Evolutionary conservation across 1,140 invertebrate genomes (phyloP), one percentile per base, ranked within the genome.

Genomic region (Armadillidium nasatum): DNA sequence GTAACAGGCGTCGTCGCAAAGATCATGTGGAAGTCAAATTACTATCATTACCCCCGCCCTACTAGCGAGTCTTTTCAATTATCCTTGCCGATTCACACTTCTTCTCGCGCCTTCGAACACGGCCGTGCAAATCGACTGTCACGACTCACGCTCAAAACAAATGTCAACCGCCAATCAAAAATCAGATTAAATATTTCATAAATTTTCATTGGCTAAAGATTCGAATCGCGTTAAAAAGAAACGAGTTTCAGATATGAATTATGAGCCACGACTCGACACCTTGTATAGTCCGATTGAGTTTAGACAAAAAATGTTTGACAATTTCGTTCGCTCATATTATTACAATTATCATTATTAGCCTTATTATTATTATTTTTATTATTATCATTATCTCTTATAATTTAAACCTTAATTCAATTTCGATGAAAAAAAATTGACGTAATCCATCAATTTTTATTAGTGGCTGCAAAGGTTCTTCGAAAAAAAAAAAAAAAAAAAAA

Each of bases 61-160:
- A 60, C 50, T 7, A 13, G 50, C 50, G 50, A 60, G 50, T 7
- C 50, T 60, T 60, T 60, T 60, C 50, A 60, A 60, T 60, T 60
- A 15, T 13, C 50, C 50, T 60, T 60, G 11, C 50, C 50, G 50
- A 60, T 60, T 60, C 50, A 60, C 50, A 60, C 50, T 60, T 60
- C 50, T 60, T 15, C 50, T 60, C 50, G 11, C 50, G 11, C 19
- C 50, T 60, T 60, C 50, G 50, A 60, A 60, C 50, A 60, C 19
- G 50, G 11, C 50, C 50, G 50, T 60, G 50, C 11, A 33, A 60
- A 60, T 60, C 19, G 50, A 60, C 50, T 15, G 50, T 60, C 50
- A 60, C 50, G 50, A 60, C 50, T 60, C 50, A 60, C 50, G 50
- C 50, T 60, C 19, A 60, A 60, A 60, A 60, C 50, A 60, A 60